Evolutionary conservation across 1,140 invertebrate genomes (phyloP), one percentile per base, ranked within the genome.

Genomic region (Eueides isabella): DNA sequence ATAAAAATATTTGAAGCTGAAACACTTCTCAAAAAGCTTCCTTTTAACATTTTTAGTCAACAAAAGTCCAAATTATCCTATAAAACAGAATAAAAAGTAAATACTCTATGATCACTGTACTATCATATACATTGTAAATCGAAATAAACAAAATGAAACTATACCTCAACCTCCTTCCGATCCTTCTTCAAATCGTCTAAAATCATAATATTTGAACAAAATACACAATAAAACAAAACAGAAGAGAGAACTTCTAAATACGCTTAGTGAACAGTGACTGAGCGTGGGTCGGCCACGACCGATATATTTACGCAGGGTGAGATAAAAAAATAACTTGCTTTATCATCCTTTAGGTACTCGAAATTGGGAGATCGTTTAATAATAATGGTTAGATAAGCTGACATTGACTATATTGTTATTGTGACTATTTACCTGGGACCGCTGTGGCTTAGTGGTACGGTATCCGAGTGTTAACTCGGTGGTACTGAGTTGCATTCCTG

Each of bases 271-370:
- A 1, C 3, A 26, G 11, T 55, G 48, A 55, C 48, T 55, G 48
- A 55, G 19, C 12, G 5, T 23, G 7, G 35, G 9, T 12, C 48
- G n/a, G 48, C 23, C 19, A 29, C 5, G 26, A 30, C 55, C 12
- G 69, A 63, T 26, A 71, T 63, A 38, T 71, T 26, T 71, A 48
- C 61, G 69, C 16, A n/a, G 31, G 29, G 16, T 26, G 12, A 44
- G 62, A 71, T 71, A 71, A 71, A 71, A 71, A 71, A 26, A 30
- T 71, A 71, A 65, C 41, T 71, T 55, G 70, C 70, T 33, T 65
- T 71, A 71, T 71, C 70, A 71, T 55, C 28, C 11, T 48, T 5
- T 19, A 44, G 41, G 11, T 35, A 55, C 41, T 30, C 6, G 66
- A n/a, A 30, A 31, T 31, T 29, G 41, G 66, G 66, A 28, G 41